phyloP scores from a whole-genome alignment of 2,113 vertebrate species.

The Mormyrus lacerda region DNA sequence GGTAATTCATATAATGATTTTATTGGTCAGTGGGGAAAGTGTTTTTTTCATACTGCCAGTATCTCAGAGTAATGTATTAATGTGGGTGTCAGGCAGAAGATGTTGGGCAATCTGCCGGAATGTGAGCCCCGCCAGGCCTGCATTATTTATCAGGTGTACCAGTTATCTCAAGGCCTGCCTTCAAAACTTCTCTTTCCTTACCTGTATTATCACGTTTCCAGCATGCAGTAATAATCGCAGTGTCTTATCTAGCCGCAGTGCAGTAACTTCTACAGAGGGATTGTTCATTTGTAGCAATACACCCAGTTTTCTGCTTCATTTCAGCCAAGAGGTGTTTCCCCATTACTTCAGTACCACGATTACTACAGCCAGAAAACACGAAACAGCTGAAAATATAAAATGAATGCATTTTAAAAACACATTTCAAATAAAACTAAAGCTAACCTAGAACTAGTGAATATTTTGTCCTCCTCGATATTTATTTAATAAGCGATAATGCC shows the following conservation, averaged over 20 bases:
- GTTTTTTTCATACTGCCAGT: neutral
- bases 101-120: neutral
- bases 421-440: neutral
- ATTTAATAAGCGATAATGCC: neutral
- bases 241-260: neutral
- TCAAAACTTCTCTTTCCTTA: neutral
- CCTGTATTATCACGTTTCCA: neutral
- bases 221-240: neutral
- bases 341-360: neutral
- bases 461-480: neutral
- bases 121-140: neutral
- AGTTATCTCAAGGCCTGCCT: neutral
- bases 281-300: neutral
- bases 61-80: neutral
- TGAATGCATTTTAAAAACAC: neutral
- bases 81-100: neutral
- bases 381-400: neutral
- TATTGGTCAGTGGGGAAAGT: neutral
- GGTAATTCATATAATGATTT: neutral
- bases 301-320: neutral
- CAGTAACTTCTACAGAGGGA: neutral
- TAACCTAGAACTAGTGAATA: neutral
- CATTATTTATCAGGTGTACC: constrained; percentile 3
- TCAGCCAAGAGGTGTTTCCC: neutral
- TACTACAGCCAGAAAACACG: neutral